Evolutionary conservation across 2,888 invertebrate species (phyloP).

Genomic region (Branchellion lobata): DNA sequence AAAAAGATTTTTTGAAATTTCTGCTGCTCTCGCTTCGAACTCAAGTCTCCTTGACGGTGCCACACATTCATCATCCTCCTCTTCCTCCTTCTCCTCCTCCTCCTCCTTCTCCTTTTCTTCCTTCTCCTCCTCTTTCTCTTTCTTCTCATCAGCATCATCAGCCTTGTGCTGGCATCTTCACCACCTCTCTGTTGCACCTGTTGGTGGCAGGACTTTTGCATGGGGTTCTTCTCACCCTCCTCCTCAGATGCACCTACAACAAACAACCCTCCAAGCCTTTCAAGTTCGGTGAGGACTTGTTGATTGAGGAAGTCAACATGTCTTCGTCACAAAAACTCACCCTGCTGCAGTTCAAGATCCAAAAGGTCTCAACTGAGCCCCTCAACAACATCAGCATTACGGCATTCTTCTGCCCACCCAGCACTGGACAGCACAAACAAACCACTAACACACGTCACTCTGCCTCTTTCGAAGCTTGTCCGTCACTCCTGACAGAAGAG

Average conservation of each 20-base stretch:
- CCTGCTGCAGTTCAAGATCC: not conserved
- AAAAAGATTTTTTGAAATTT: not conserved
- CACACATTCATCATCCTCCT: not conserved
- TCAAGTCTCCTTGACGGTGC: conserved; percentile 12
- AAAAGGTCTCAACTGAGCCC: no score
- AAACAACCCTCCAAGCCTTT: not conserved
- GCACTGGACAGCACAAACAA: no score
- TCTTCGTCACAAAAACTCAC: not conserved
- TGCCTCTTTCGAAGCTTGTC: no score
- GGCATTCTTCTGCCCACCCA: not conserved
- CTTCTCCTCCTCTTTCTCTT: no score
- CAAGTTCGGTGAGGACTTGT: not conserved
- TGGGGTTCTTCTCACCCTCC: not conserved
- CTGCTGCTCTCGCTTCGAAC: conserved; percentile 17
- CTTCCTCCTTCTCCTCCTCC: not conserved
- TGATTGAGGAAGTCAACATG: not conserved
- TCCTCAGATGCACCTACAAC: not conserved
- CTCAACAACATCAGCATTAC: no score
- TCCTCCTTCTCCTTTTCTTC: no score
- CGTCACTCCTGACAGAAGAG: no score
- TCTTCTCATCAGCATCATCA: no score
- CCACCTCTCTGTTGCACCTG: no score
- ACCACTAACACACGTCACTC: no score
- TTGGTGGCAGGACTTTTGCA: no score
- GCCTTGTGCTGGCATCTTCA: no score